Percentiles rank a stretch among this genome's conserved stretches.
These are phyloP conservation scores for Squalus acanthias DNA, from an alignment of 2,797 vertebrate genomes.

Conservation along the genomic window DNA sequence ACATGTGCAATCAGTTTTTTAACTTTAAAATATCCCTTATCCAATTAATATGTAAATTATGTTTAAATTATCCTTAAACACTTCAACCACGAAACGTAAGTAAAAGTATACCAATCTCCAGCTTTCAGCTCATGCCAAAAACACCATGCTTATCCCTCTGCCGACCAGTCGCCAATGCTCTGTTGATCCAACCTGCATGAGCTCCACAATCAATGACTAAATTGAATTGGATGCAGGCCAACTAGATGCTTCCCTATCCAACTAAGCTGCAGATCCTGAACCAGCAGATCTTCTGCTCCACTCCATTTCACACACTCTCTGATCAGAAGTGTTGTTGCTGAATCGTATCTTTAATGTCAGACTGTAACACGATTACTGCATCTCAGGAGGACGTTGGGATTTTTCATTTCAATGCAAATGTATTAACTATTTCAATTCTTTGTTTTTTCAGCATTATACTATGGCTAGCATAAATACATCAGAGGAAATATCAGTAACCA, in stretches of 20 bases:
- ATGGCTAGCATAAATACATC: slow-evolving; percentile 20
- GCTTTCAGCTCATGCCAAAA: slow-evolving; percentile 5
- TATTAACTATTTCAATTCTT: slow-evolving; percentile 1
- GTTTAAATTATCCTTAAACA: neutral
- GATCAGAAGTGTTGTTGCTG: neutral
- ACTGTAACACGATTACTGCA: neutral
- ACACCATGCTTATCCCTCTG: neutral
- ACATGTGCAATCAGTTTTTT: neutral
- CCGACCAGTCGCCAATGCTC: neutral
- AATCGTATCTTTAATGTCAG: neutral
- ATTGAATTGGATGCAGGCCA: neutral
- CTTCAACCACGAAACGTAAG: neutral
- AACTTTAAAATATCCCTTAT: neutral
- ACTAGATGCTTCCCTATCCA: neutral
- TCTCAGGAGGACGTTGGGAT: neutral
- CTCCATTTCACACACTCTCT: neutral
- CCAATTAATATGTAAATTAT: neutral
- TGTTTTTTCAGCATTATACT: slow-evolving; percentile 8
- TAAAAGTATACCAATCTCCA: neutral
- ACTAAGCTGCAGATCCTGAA: neutral
- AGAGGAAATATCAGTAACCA: slow-evolving; percentile 27
- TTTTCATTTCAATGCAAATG: neutral
- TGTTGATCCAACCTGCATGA: neutral
- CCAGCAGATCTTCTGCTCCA: neutral
- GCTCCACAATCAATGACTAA: neutral